Base-by-base conservation (phyloP, 1,140 invertebrate genomes). In the Papilio dardanus region DNA sequence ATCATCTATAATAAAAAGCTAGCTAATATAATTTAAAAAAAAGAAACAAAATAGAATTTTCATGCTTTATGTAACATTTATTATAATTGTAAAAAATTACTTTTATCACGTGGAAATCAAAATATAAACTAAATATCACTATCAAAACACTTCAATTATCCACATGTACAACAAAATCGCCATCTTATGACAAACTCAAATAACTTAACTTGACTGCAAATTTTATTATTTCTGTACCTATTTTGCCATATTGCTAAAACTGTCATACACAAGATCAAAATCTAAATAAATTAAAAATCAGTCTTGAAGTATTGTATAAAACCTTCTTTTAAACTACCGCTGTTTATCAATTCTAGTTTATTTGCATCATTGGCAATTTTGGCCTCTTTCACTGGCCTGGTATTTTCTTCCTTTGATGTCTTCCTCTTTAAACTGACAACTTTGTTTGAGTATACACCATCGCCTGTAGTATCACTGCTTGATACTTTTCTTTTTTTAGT, bases 401-500 rank as follows among this genome's bases (percentile, higher is more conserved):
- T 65, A 74, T 84, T 86, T 58, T 91, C 89, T 82, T 92, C 90
- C 69, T 88, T 91, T 28, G 81, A 75, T 66, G 85, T 76, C 81
- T 93, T 93, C 68, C 89, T 80, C 76, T 93, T 93, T 77, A 92
- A 82, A 79, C 88, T 87, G 28, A 92, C 54, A 67, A 79, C 78
- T 86, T 89, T 92, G 73, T 88, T 91, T 46, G 83, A 80, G 65
- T 84, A 88, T 16, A 79, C 74, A 54, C 79, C 82, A 77, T 92
- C 89, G 74, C 21, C 79, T 12, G 65, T 65, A 80, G 83, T 86
- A 19, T 93, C 89, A 86, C 81, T 86, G 66, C 77, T 83, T 14
- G 88, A 91, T 16, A 89, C 71, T 74, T 91, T 93, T 58, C 89
- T 86, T 42, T 88, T 93, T 77, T 92, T 93, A 21, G 86, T 81